Evolutionary conservation across 2,113 vertebrate genomes (phyloP).

Genomic region (Perca schrenkii): DNA sequence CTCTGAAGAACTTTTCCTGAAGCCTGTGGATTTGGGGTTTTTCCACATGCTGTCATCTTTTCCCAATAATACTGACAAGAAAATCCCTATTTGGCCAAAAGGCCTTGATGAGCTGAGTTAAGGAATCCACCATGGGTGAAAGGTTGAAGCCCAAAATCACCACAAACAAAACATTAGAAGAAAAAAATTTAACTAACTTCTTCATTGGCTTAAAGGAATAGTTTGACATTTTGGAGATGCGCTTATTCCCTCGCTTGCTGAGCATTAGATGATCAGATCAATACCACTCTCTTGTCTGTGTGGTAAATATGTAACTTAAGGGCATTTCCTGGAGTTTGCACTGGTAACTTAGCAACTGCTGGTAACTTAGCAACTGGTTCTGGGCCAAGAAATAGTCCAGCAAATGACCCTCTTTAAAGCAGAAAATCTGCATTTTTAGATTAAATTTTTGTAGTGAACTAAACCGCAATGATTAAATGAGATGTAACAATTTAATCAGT

Average conservation of each 20-base stretch:
- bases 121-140: background rate
- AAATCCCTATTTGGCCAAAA: constrained; percentile 3
- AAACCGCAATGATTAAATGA: background rate
- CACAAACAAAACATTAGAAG: background rate
- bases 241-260: background rate
- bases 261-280: background rate
- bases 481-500: background rate
- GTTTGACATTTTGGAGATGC: background rate
- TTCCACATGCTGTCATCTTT: constrained; percentile 35
- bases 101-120: background rate
- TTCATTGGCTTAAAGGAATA: background rate
- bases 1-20: constrained; percentile 9
- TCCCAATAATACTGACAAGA: constrained; percentile 24
- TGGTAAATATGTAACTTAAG: background rate
- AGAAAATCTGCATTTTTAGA: background rate
- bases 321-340: background rate
- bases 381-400: background rate
- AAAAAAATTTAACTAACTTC: background rate
- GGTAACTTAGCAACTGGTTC: background rate
- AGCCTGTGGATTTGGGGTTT: constrained; percentile 21
- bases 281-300: background rate
- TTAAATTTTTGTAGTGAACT: background rate
- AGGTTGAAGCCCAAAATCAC: constrained; percentile 6
- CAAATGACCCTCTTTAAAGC: background rate
- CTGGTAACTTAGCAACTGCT: background rate